Evolutionary conservation across 2,888 invertebrate species (phyloP).

Genomic region (Cerceris ruficornis): DNA sequence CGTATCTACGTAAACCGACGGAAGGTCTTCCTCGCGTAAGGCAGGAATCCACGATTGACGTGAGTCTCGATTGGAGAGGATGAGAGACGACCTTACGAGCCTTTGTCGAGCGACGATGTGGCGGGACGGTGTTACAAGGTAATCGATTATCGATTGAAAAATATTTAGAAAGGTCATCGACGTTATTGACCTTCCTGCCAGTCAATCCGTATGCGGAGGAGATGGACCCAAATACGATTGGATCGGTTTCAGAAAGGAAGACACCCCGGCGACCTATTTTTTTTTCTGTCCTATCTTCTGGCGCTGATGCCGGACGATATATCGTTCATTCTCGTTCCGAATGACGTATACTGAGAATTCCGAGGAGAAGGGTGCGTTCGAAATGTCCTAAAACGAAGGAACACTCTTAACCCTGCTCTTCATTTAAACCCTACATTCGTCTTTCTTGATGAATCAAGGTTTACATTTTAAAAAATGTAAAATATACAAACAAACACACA

Average conservation of each 20-base stretch:
- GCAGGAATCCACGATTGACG: slow-evolving; percentile 16
- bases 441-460: too few relatives aligned
- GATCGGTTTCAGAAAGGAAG: background rate
- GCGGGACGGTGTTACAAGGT: slow-evolving; percentile 19
- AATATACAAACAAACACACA: too few relatives aligned
- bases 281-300: too few relatives aligned
- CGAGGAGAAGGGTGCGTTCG: too few relatives aligned
- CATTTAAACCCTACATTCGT: too few relatives aligned
- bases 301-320: too few relatives aligned
- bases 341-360: too few relatives aligned
- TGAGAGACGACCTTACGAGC: slow-evolving; percentile 28
- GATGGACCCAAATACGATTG: background rate
- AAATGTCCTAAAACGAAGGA: too few relatives aligned
- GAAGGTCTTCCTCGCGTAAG: background rate
- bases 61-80: background rate
- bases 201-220: slow-evolving; percentile 13
- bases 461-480: too few relatives aligned
- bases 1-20: background rate
- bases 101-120: slow-evolving; percentile 24
- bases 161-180: slow-evolving; percentile 49
- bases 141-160: slow-evolving; percentile 47
- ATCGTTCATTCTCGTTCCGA: too few relatives aligned
- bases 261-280: too few relatives aligned
- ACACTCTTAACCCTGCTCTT: too few relatives aligned
- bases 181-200: slow-evolving; percentile 48